Base-by-base conservation (phyloP, 2,113 vertebrate species). In the Amazona vittata region DNA sequence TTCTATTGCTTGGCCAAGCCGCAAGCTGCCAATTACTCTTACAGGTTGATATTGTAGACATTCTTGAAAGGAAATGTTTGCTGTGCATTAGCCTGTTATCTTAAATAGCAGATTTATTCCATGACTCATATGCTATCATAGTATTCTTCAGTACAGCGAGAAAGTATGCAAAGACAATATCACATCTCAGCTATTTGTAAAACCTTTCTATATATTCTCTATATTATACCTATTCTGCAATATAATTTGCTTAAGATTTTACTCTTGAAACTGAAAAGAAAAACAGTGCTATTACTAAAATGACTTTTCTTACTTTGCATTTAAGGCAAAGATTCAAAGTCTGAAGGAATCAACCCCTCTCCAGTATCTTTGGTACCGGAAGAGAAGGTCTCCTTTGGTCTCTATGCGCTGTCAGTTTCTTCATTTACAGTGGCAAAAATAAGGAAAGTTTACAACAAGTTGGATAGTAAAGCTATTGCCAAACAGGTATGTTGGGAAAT, bases 401-500 rank as follows among this genome's bases (percentile, higher is more conserved):
- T 99, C 33, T 99, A 98, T 64, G 99, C 99, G 0, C 98, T 99
- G 49, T 99, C 99, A 0, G 98, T 99, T 79, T 99, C 99, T 28
- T 98, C 98, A 9, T 98, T 99, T 69, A 99, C 99, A 4, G 99
- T 99, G 86, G 99, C 99, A 77, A 99, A 98, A 96, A 99, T 99
- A 96, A 98, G 99, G 85, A 99, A 99, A 91, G 98, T 99, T 86
- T 99, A 99, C 98, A 99, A 99, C 98, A 99, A 99, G 71, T 95
- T 99, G 97, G 99, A 99, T 89, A 99, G 99, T 97, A 99, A 99
- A 98, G 99, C 99, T 95, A 99, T 99, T 60, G 99, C 99, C 65
- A 99, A 99, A 75, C 99, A 99, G 99, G 99, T 99, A 90, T 83
- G 91, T 71, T 91, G 53, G 43, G 35, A 85, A 53, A 41, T 17